A percentile compares a stretch with the other conserved stretches of the same genome.
Evolutionary conservation across 1,140 invertebrate genomes (phyloP).

Genomic region (Drosophila gunungcola): DNA sequence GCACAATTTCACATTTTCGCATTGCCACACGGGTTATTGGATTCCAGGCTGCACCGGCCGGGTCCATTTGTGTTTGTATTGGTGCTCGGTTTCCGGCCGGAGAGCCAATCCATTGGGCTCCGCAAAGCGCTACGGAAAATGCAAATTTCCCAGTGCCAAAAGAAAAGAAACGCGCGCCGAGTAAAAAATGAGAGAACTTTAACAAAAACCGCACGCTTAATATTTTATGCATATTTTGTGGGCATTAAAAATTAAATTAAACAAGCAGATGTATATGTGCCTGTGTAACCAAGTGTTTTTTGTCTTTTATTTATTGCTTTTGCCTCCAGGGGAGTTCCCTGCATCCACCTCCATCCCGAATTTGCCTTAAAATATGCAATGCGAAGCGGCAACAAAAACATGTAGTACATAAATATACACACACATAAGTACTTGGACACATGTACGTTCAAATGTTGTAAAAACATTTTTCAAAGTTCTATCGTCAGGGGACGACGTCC

Average conservation of each 20-base stretch:
- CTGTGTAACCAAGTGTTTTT: conserved; percentile 15
- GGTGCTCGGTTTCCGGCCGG: conserved; percentile 41
- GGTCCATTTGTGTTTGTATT: conserved; percentile 49
- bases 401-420: conserved; percentile 8
- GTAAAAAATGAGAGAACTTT: conserved; percentile 30
- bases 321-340: conserved; percentile 40
- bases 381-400: conserved; percentile 37
- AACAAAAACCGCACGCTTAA: conserved; percentile 63
- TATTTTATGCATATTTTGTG: conserved; percentile 83
- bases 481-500: conserved; percentile 34
- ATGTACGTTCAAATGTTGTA: conserved; percentile 58
- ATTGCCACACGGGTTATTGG: conserved; percentile 41
- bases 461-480: conserved; percentile 75
- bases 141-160: conserved; percentile 53
- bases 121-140: conserved; percentile 47
- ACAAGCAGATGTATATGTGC: conserved; percentile 73
- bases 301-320: conserved; percentile 68
- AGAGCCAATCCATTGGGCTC: conserved; percentile 25
- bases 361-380: conserved; percentile 73
- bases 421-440: conserved; percentile 4
- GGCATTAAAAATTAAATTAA: conserved; percentile 83
- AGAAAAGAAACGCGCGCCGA: conserved; percentile 23
- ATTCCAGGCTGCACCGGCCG: conserved; percentile 26
- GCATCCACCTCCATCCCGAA: conserved; percentile 3
- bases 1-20: conserved; percentile 28